phyloP scores from a whole-genome alignment of 2,888 invertebrate species.

The Cosmia pyralina region DNA sequence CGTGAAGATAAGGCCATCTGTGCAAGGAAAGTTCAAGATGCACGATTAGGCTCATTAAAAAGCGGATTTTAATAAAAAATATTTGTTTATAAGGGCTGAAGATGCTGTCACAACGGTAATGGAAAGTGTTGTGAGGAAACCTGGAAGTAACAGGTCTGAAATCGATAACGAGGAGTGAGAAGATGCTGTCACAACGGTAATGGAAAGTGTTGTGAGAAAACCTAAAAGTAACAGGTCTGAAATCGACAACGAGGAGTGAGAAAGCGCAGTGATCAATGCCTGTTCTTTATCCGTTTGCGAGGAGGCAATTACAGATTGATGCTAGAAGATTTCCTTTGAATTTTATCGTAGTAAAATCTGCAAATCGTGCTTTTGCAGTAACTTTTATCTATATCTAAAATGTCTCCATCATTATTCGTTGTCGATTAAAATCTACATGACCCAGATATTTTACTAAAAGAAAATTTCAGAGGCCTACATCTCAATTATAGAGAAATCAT shows the following conservation, averaged over 20 bases:
- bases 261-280: not conserved
- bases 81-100: not conserved
- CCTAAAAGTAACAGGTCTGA: not conserved
- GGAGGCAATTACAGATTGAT: not conserved
- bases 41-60: constrained; percentile 3
- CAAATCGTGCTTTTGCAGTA: constrained; percentile 3
- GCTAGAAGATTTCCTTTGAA: not conserved
- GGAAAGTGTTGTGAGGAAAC: not conserved
- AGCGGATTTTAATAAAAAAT: not conserved
- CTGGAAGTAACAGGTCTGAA: not conserved
- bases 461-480: not conserved
- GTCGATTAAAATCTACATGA: constrained; percentile 19
- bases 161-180: not conserved
- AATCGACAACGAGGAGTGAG: not conserved
- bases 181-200: not conserved
- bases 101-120: not conserved
- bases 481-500: constrained; percentile 31
- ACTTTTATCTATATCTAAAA: constrained; percentile 10
- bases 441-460: not conserved
- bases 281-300: not conserved
- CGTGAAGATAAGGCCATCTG: constrained; percentile 14
- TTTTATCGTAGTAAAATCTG: not conserved
- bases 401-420: not conserved
- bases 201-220: not conserved
- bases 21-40: constrained; percentile 4